phyloP scores from a whole-genome alignment of 2,797 vertebrate species.

The Anabacerthia variegaticeps region DNA sequence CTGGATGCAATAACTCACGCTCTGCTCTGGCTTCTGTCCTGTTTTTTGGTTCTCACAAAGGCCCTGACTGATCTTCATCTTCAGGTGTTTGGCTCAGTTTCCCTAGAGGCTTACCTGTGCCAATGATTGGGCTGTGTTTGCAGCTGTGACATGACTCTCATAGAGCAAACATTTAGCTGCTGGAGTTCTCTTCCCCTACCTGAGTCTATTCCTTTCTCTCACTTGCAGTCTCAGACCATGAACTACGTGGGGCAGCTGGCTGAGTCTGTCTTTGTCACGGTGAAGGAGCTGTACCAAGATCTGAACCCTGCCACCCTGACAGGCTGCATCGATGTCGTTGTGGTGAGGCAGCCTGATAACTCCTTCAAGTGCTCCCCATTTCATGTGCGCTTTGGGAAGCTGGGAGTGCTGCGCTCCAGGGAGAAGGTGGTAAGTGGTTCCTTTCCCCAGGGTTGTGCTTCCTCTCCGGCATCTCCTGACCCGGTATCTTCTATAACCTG shows the following conservation, averaged over 20 bases:
- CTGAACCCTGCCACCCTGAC: slow-evolving; percentile 93
- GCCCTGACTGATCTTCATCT: background rate
- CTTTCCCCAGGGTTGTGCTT: background rate
- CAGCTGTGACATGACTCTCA: background rate
- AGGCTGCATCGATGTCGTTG: slow-evolving; percentile 91
- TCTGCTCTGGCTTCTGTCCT: background rate
- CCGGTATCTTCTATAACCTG: background rate
- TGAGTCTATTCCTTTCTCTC: background rate
- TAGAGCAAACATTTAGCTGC: background rate
- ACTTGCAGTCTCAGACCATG: slow-evolving; percentile 85
- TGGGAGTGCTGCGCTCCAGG: slow-evolving; percentile 90
- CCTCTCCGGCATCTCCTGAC: background rate
- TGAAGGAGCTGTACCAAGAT: slow-evolving; percentile 91
- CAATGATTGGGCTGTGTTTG: background rate
- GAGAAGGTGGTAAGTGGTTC: slow-evolving; percentile 90
- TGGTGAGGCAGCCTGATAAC: slow-evolving; percentile 89
- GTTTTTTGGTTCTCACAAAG: background rate
- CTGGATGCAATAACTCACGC: background rate
- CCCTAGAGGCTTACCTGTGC: background rate
- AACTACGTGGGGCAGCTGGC: slow-evolving; percentile 94
- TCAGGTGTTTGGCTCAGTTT: background rate
- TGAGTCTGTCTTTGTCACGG: slow-evolving; percentile 87
- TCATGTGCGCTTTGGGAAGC: slow-evolving; percentile 94
- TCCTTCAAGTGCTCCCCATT: slow-evolving; percentile 94
- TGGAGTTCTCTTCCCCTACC: background rate